phyloP scores from a whole-genome alignment of 2,797 vertebrate species.

The Pogoniulus pusillus region DNA sequence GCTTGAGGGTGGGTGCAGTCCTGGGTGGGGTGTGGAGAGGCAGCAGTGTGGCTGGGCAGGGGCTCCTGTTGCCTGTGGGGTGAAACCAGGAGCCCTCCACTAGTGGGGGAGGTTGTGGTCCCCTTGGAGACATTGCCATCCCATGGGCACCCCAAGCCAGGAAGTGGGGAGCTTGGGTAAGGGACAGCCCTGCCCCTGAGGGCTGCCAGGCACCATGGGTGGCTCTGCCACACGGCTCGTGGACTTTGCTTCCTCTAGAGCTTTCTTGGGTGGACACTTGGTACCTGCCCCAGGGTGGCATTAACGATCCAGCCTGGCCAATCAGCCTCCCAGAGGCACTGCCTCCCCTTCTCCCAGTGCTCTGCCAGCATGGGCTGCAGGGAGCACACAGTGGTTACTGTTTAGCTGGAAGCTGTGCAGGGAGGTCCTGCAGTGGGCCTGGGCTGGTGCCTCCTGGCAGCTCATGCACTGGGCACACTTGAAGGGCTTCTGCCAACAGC shows the following conservation, averaged over 20 bases:
- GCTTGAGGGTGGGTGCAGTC: neutral
- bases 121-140: neutral
- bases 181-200: neutral
- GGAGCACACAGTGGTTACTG: neutral
- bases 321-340: neutral
- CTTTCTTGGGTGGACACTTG: neutral
- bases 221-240: fast-evolving
- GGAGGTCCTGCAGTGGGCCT: neutral
- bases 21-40: neutral
- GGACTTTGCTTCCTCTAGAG: neutral
- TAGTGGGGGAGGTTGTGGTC: neutral
- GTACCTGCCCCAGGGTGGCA: neutral
- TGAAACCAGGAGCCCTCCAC: fast-evolving
- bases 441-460: neutral
- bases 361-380: fast-evolving
- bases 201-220: neutral
- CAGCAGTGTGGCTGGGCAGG: fast-evolving
- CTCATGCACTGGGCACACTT: neutral
- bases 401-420: neutral
- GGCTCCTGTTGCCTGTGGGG: neutral
- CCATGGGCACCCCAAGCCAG: neutral
- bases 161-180: neutral
- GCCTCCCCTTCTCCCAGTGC: neutral
- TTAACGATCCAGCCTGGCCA: neutral
- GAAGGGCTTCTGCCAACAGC: neutral